These are phyloP conservation scores for Mungos mungo DNA, from an alignment of 2,113 vertebrate species.

Conservation along the genomic window DNA sequence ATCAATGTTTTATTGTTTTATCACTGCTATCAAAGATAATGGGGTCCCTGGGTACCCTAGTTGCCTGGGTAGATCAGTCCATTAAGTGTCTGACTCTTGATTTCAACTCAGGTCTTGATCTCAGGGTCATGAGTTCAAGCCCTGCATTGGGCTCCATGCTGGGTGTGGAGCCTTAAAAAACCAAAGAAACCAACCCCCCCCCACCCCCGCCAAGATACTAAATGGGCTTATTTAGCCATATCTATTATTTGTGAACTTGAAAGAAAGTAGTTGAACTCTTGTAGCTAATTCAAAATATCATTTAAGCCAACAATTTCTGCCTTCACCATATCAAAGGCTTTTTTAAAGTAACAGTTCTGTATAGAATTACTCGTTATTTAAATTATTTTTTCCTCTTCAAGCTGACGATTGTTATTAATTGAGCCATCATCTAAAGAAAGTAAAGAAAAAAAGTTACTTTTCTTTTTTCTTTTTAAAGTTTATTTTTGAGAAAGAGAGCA, in stretches of 20 bases:
- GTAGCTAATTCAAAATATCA: neutral
- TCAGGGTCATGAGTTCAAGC: no score
- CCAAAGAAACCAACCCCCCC: no score
- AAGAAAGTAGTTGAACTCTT: neutral
- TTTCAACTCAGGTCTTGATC: no score
- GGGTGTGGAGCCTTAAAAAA: no score
- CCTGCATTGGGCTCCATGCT: no score
- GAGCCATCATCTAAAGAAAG: neutral
- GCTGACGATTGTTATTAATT: neutral
- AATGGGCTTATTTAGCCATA: neutral
- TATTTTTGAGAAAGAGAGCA: no score
- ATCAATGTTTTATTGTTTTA: neutral
- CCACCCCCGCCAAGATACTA: neutral
- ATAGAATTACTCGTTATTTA: neutral
- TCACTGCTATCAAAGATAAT: neutral
- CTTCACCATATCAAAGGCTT: neutral
- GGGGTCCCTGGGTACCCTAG: no score
- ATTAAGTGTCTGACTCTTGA: no score
- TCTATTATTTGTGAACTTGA: slow-evolving; percentile 19
- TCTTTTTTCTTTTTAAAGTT: no score
- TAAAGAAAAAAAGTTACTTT: neutral
- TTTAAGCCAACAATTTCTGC: neutral
- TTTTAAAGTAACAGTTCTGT: neutral
- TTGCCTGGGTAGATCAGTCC: no score
- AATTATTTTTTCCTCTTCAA: neutral